A percentile compares a stretch with the other conserved stretches of the same genome.
Conservation (phyloP, 2,888 invertebrate species). For the Norana najaformis region DNA sequence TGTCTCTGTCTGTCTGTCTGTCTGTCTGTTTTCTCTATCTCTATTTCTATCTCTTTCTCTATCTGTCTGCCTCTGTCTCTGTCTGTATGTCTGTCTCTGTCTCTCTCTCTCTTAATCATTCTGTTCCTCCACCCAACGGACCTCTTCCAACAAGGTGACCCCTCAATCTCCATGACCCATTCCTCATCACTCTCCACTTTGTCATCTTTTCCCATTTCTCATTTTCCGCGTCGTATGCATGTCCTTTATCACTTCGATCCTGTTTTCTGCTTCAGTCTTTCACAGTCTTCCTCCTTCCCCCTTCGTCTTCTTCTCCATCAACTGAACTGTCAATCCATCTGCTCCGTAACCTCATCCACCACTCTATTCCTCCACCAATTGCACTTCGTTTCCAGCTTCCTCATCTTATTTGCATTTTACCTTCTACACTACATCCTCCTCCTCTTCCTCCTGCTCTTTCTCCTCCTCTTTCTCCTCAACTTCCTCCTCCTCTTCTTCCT, state of each 20-base stretch:
- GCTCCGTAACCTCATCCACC: no score
- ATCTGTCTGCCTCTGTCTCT: neutral
- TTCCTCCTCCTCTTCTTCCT: no score
- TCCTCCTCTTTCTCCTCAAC: neutral
- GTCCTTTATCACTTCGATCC: neutral
- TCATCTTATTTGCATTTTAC: no score
- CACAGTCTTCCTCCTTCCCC: no score
- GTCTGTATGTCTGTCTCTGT: no score
- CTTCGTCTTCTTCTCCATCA: no score
- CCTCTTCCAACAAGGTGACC: neutral
- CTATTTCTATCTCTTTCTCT: neutral
- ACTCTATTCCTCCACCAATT: no score
- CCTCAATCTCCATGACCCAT: no score
- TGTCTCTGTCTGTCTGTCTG: neutral
- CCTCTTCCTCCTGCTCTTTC: neutral
- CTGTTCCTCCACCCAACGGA: neutral
- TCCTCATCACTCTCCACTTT: neutral
- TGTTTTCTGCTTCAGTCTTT: no score
- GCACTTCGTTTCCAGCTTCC: neutral
- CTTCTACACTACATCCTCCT: no score
- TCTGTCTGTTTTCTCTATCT: neutral
- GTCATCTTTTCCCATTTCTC: slow-evolving; percentile 5
- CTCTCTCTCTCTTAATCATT: no score
- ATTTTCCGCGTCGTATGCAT: neutral
- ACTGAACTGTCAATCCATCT: no score